Percentiles rank a stretch among this genome's conserved stretches.
Conservation (phyloP, 2,113 vertebrate species). For the Mastomys natalensis region DNA sequence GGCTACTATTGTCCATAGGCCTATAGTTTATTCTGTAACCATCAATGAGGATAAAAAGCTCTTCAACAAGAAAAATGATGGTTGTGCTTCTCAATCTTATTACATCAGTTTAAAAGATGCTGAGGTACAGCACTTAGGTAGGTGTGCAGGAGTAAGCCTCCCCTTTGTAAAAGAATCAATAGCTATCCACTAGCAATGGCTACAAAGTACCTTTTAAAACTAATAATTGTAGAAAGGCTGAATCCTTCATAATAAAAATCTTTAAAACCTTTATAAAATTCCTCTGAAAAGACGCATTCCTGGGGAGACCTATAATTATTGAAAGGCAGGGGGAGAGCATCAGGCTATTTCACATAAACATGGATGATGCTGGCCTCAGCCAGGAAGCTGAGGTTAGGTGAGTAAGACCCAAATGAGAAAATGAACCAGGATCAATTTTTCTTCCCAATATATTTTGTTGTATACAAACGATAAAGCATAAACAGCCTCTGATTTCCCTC, state of each 20-base stretch:
- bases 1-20: conserved; percentile 26
- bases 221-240: conserved; percentile 83
- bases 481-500: conserved; percentile 85
- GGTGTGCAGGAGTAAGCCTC: conserved; percentile 35
- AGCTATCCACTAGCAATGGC: conserved; percentile 78
- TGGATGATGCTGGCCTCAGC: neutral
- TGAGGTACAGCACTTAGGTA: conserved; percentile 52
- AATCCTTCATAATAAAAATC: conserved; percentile 85
- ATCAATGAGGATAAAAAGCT: conserved; percentile 80
- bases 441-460: conserved; percentile 80
- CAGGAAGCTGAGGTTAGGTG: conserved; percentile 49
- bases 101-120: conserved; percentile 80
- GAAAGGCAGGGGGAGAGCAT: conserved; percentile 70
- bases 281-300: conserved; percentile 79
- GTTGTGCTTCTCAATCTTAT: conserved; percentile 78
- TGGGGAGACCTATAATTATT: conserved; percentile 85
- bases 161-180: conserved; percentile 85
- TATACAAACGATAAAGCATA: conserved; percentile 83
- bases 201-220: conserved; percentile 84
- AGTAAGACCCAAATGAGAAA: conserved; percentile 78
- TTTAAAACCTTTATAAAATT: conserved; percentile 84
- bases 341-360: conserved; percentile 77
- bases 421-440: conserved; percentile 82
- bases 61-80: conserved; percentile 79
- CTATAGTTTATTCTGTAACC: conserved; percentile 77